Evolutionary conservation across 2,888 invertebrate species (phyloP), one percentile per base, ranked within the genome.

Genomic region (Ptilodon capucinus): DNA sequence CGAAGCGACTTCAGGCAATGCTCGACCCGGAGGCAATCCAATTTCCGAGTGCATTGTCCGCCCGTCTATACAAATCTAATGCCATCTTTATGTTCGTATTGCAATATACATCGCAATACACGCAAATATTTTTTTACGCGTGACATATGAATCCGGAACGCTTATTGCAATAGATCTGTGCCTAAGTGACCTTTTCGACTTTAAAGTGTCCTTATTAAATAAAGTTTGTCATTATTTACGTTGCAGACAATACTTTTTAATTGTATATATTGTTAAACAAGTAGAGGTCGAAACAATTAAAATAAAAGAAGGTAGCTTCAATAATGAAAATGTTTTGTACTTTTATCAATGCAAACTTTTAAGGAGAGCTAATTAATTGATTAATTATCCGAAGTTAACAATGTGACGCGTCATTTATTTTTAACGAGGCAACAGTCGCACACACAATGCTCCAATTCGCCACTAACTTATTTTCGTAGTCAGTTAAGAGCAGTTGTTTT

Each of bases 31-130:
- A 60, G 72, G 76, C 83, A 82, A 84, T 86, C 82, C 88, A 87
- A 89, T 89, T 88, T 88, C 82, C 71, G 69, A 76, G 72, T 62
- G 79, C 82, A 86, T 84, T 86, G 86, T 87, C 78, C 76, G 74
- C 63, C 72, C 74, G 75, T 76, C 71, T 58, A 46, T 66, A 59
- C 50, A 57, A 68, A 68, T 68, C 60, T 66, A 59, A 61, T 64
- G 59, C 46, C 53, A 60, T 64, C 36, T 59, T 51, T 57, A 54
- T 60, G 49, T 62, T 64, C 57, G 18, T 47, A 46, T 57, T 44
- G 44, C 40, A 45, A 50, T 40, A 48, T 41, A 46, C 42, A 30
- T 34, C 3, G 40, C 40, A 25, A 7, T 16, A 40, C 40, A n/a
- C n/a, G 4, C 19, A n/a, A 19, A 39, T 39, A 39, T 21, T 0